Evolutionary conservation across 2,888 invertebrate genomes (phyloP), one percentile per base, ranked within the genome.

Genomic region (Caenorhabditis uteleia): DNA sequence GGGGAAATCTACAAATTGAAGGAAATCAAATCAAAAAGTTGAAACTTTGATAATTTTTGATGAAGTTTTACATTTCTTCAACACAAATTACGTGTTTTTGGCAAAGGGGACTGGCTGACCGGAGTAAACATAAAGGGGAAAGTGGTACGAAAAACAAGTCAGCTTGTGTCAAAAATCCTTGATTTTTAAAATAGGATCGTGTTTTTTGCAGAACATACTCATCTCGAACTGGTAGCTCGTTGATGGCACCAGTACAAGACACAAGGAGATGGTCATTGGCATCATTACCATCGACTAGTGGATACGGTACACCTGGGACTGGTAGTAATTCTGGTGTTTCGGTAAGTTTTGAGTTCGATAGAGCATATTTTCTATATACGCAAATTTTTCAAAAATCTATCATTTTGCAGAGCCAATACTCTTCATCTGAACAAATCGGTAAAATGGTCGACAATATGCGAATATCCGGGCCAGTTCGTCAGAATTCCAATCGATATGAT

Each of bases 281-380:
- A n/a, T 82, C 81, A 10, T 58, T 82, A 45, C 97, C 97, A n/a
- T 95, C 95, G 6, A 95, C 97, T 39, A 95, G 95, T 51, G 98
- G 98, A 86, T 97, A 97, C 69, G 98, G 97, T 18, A 98, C 97
- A 8, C 97, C 97, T 14, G 95, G 71, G 68, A 95, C 97, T n/a
- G 95, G 75, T 68, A 95, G 95, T 85, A 81, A 75, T 59, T 80
- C 80, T 2, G 80, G 79, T n/a, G 78, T 82, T 50, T 83, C 81
- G 44, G 82, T 82, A n/a, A n/a, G n/a, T n/a, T n/a, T n/a, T n/a
- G n/a, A n/a, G n/a, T n/a, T n/a, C n/a, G n/a, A n/a, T n/a, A n/a
- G n/a, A n/a, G n/a, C n/a, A n/a, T n/a, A 23, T 38, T 74, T 55
- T 36, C 16, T 56, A 10, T 40, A 33, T 26, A 49, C 20, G 46